Percentiles rank a stretch among this genome's conserved stretches.
Conservation (phyloP, 2,113 vertebrate genomes). For the Microcebus griseorufus region DNA sequence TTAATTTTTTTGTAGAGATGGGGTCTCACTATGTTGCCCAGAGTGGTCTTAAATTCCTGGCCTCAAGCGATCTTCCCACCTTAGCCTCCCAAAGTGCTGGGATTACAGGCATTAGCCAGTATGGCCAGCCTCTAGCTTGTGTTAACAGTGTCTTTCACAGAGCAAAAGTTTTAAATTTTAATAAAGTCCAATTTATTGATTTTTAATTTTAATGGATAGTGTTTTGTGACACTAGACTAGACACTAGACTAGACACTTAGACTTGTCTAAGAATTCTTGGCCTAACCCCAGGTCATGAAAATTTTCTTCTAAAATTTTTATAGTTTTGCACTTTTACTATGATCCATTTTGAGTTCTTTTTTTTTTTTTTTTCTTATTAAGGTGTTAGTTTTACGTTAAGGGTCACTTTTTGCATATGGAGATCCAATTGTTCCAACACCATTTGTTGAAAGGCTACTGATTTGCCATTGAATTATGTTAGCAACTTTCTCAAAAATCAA, state of each 20-base stretch:
- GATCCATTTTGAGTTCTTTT: not conserved
- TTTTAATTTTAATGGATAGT: not conserved
- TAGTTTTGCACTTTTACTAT: constrained; percentile 4
- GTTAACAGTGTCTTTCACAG: not conserved
- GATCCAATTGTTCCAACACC: not conserved
- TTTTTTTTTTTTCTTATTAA: not conserved
- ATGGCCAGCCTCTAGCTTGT: not conserved
- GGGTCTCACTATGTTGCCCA: too few species aligned
- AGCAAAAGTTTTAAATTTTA: not conserved
- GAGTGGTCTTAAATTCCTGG: too few species aligned
- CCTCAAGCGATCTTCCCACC: too few species aligned
- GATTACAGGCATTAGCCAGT: too few species aligned
- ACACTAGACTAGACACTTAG: too few species aligned
- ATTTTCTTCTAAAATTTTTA: not conserved
- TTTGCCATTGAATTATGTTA: not conserved
- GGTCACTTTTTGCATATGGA: not conserved
- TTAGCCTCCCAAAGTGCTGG: too few species aligned
- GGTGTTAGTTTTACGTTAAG: not conserved
- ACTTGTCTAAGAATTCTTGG: not conserved
- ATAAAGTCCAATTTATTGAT: not conserved
- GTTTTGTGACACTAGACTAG: too few species aligned
- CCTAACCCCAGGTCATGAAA: not conserved
- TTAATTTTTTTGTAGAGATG: too few species aligned
- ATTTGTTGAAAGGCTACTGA: not conserved
- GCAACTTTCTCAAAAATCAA: not conserved